Percentiles rank a stretch among this genome's conserved stretches.
Conservation (phyloP, 1,140 invertebrate species). For the Bombyx mori region ASM3026992v2 NC_085111.1:12027001-12027500, state of each 20-base stretch:
- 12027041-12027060: no score
- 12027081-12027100: no score
- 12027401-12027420: not conserved
- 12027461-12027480: no score
- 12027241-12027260: conserved; percentile 42
- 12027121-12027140: conserved; percentile 44
- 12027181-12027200: conserved; percentile 60
- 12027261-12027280: conserved; percentile 55
- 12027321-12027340: conserved; percentile 18
- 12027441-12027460: no score
- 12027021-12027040: no score
- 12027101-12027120: conserved; percentile 43
- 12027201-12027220: conserved; percentile 64
- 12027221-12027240: conserved; percentile 62
- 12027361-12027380: conserved; percentile 14
- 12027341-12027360: conserved; percentile 36
- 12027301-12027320: conserved; percentile 8
- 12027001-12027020: no score
- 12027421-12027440: not conserved
- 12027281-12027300: conserved; percentile 33
- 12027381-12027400: not conserved
- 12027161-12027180: conserved; percentile 53
- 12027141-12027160: conserved; percentile 53
- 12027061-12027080: no score
- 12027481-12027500: no score